Conservation (phyloP, 2,888 invertebrate species). For the Gandaritis pyraliata region DNA sequence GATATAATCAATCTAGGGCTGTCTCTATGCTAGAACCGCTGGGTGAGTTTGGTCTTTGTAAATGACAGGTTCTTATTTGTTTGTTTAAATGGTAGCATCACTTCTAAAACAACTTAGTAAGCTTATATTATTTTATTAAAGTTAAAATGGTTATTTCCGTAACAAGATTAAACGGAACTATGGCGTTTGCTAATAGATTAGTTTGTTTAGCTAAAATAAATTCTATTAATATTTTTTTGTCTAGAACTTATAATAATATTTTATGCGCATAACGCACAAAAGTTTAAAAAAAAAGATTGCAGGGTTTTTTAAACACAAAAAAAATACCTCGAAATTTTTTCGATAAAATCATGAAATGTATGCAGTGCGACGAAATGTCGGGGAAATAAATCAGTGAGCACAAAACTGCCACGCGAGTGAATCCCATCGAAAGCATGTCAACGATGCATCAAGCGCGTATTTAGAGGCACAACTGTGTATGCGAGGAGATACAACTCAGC, state of each 20-base stretch:
- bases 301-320: neutral
- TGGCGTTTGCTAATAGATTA: neutral
- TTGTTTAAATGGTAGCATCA: conserved; percentile 4
- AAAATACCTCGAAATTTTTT: conserved; percentile 3
- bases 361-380: conserved; percentile 50
- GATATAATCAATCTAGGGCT: conserved; percentile 80
- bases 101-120: neutral
- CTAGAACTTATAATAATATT: too few relatives aligned
- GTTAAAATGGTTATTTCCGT: neutral
- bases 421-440: conserved; percentile 64
- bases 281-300: neutral
- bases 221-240: neutral
- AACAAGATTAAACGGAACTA: neutral
- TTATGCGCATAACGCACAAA: too few relatives aligned
- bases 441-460: conserved; percentile 56
- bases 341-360: conserved; percentile 21
- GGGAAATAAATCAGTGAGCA: conserved; percentile 70
- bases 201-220: neutral
- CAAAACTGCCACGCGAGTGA: conserved; percentile 62
- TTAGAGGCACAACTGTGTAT: conserved; percentile 41
- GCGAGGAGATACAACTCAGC: conserved; percentile 5
- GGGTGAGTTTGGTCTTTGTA: conserved; percentile 54
- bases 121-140: neutral
- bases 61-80: conserved; percentile 19
- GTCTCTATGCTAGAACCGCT: conserved; percentile 58